phyloP scores from a whole-genome alignment of 2,797 vertebrate genomes.

The Eupleurogrammus muticus region DNA sequence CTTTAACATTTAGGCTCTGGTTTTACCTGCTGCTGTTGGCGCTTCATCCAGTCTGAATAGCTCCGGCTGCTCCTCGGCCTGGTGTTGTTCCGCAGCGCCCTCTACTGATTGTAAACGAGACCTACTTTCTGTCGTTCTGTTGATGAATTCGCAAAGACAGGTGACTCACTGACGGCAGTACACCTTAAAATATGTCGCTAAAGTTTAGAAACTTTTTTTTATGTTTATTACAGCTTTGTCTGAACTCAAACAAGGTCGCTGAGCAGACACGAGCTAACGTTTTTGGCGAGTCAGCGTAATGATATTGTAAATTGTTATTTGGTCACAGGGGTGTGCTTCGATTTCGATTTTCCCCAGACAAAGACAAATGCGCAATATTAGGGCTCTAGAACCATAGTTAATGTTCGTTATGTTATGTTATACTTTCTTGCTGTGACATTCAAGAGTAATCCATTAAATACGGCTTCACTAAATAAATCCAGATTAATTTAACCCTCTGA shows the following conservation, averaged over 20 bases:
- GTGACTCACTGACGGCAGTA: neutral
- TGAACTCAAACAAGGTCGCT: neutral
- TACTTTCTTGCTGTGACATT: neutral
- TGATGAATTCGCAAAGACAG: too few relatives aligned
- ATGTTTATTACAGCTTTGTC: neutral
- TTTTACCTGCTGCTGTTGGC: neutral
- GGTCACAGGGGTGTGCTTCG: slow-evolving; percentile 1
- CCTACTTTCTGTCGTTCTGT: too few relatives aligned
- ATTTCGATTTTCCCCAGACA: neutral
- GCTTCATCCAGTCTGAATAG: too few relatives aligned
- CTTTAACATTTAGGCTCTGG: neutral
- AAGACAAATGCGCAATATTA: too few relatives aligned
- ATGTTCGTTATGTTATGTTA: neutral
- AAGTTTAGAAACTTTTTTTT: neutral
- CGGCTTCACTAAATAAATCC: neutral
- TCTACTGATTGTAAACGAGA: slow-evolving; percentile 21
- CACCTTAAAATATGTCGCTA: neutral
- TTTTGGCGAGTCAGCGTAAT: neutral
- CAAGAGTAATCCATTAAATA: too few relatives aligned
- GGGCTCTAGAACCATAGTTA: neutral
- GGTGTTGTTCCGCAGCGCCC: slow-evolving; percentile 35
- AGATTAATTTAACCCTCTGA: neutral
- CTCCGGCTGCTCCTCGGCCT: neutral
- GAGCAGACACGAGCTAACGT: neutral
- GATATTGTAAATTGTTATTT: slow-evolving; percentile 8